Conservation (phyloP, 2,888 invertebrate genomes). For the Automeris io region DNA sequence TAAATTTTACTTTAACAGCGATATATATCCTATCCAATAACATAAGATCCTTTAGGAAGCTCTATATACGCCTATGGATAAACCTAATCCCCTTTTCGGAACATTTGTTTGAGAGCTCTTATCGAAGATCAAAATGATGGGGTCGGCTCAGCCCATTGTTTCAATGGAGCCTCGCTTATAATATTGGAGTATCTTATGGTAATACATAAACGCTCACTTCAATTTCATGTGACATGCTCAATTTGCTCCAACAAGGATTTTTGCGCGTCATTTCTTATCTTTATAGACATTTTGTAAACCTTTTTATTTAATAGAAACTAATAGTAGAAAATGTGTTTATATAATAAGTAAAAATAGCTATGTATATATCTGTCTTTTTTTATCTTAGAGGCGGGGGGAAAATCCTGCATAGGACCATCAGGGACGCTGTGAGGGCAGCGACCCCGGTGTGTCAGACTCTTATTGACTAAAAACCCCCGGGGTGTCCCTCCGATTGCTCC, state of each 20-base stretch:
- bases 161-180: constrained; percentile 13
- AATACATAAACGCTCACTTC: constrained; percentile 16
- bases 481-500: no score
- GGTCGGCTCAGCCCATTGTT: constrained; percentile 19
- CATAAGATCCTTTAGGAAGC: neutral
- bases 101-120: constrained; percentile 27
- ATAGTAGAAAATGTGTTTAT: neutral
- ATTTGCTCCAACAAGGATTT: constrained; percentile 22
- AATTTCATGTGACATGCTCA: constrained; percentile 19
- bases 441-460: no score
- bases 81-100: constrained; percentile 25
- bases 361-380: no score
- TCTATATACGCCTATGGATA: constrained; percentile 18
- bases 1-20: neutral
- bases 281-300: neutral
- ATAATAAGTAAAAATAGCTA: no score
- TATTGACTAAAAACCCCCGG: no score
- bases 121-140: constrained; percentile 23
- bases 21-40: neutral
- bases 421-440: no score
- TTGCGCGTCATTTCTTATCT: constrained; percentile 11
- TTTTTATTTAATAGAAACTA: neutral
- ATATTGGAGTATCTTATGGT: constrained; percentile 16
- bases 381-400: no score
- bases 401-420: no score